phyloP scores from a whole-genome alignment of 2,113 vertebrate species.

The Lampris incognitus region DNA sequence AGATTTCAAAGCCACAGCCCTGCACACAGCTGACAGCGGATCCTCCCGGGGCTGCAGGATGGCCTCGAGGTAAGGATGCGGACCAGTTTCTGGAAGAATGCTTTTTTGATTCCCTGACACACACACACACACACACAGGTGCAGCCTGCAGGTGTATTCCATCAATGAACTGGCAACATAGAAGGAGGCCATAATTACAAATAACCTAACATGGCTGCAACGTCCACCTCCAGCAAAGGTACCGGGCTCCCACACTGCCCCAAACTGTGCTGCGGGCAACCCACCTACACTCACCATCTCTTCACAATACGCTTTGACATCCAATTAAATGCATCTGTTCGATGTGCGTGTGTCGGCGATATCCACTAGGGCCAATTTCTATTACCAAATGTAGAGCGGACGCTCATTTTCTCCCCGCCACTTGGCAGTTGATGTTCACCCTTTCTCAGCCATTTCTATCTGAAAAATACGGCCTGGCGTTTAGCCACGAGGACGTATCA shows the following conservation, averaged over 20 bases:
- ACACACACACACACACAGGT: slow-evolving; percentile 4
- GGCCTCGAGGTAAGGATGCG: slow-evolving; percentile 34
- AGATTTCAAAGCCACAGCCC: slow-evolving; percentile 44
- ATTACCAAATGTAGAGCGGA: slow-evolving; percentile 39
- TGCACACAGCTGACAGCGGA: slow-evolving; percentile 48
- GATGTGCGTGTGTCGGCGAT: slow-evolving; percentile 21
- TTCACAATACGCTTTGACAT: slow-evolving; percentile 22
- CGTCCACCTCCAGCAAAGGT: slow-evolving; percentile 18
- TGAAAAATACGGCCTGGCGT: slow-evolving; percentile 35
- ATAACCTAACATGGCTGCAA: slow-evolving; percentile 4
- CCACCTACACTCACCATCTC: neutral
- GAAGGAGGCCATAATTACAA: slow-evolving; percentile 30
- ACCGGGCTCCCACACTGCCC: slow-evolving; percentile 3
- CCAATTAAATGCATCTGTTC: slow-evolving; percentile 29
- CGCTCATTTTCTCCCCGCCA: neutral
- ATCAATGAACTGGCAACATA: slow-evolving; percentile 5
- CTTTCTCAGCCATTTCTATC: neutral
- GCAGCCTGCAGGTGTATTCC: slow-evolving; percentile 29
- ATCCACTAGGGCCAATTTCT: slow-evolving; percentile 20
- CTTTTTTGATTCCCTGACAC: slow-evolving; percentile 43
- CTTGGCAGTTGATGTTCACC: slow-evolving; percentile 9
- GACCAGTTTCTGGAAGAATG: slow-evolving; percentile 40
- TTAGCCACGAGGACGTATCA: slow-evolving; percentile 36
- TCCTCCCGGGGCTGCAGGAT: slow-evolving; percentile 34
- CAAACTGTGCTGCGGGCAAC: slow-evolving; percentile 1